These are phyloP conservation scores for Parotocinclus haroldoi DNA, from an alignment of 2,797 vertebrate genomes.

Conservation along the genomic window DNA sequence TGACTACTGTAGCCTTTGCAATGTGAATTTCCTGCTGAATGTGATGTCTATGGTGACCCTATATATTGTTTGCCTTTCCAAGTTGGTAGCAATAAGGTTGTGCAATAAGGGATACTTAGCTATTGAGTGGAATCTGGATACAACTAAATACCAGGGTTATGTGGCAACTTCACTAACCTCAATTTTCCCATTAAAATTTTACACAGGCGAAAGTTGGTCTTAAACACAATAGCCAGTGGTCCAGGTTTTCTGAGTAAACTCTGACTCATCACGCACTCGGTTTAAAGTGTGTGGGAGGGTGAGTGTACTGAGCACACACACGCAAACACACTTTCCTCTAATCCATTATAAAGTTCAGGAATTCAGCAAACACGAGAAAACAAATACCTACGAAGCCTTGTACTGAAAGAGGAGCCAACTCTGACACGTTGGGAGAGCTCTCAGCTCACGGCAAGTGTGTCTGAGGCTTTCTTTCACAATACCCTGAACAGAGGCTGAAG, in stretches of 20 bases:
- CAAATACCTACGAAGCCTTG: slow-evolving; percentile 63
- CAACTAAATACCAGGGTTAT: too few species aligned
- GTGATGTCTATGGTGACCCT: too few species aligned
- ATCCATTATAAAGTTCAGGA: slow-evolving; percentile 65
- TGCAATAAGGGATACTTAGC: too few species aligned
- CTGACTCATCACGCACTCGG: slow-evolving; percentile 24
- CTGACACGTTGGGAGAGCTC: slow-evolving; percentile 68
- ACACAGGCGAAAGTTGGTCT: neutral
- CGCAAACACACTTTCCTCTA: slow-evolving; percentile 49
- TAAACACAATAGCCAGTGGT: slow-evolving; percentile 2
- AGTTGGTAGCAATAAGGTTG: too few species aligned
- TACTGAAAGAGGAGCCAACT: slow-evolving; percentile 67
- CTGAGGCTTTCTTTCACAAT: slow-evolving; percentile 41
- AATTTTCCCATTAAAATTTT: too few species aligned
- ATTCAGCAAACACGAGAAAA: slow-evolving; percentile 54
- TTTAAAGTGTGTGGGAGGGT: slow-evolving; percentile 6
- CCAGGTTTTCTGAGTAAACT: slow-evolving; percentile 8
- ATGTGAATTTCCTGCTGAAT: too few species aligned
- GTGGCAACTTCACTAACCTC: too few species aligned
- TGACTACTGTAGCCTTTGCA: too few species aligned
- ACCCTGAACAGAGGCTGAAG: slow-evolving; percentile 66
- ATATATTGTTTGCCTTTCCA: too few species aligned
- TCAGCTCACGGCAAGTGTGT: slow-evolving; percentile 64
- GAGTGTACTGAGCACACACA: neutral
- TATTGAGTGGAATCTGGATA: too few species aligned